Evolutionary conservation across 2,113 vertebrate genomes (phyloP).

Genomic region (Bungarus multicinctus): DNA sequence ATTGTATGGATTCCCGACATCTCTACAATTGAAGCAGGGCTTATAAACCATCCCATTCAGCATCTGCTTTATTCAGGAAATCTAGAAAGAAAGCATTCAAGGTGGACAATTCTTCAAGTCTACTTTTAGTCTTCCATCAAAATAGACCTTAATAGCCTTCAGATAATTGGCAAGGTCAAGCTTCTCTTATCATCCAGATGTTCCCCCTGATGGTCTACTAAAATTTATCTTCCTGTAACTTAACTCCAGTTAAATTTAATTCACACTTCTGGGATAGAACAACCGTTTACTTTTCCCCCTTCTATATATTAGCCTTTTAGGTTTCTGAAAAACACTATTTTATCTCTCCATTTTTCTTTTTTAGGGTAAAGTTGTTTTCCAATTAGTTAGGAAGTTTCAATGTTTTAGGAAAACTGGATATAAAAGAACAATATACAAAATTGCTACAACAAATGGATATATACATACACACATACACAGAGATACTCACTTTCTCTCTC

Average conservation of each 20-base stretch:
- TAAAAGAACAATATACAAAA: neutral
- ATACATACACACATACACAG: neutral
- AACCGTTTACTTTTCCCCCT: neutral
- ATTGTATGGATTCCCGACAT: neutral
- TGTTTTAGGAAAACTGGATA: neutral
- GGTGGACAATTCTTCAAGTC: neutral
- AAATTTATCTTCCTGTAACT: neutral
- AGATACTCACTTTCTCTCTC: neutral
- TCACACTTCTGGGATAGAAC: neutral
- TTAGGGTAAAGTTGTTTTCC: neutral
- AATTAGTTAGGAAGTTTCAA: neutral
- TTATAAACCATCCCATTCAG: too few species aligned
- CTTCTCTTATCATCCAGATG: neutral
- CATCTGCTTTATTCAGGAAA: neutral
- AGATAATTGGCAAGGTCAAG: neutral
- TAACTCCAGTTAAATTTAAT: neutral
- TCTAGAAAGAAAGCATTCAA: neutral
- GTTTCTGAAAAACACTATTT: neutral
- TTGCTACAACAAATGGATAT: neutral
- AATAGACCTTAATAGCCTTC: neutral
- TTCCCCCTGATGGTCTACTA: neutral
- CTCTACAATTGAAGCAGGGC: neutral
- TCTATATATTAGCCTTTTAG: neutral
- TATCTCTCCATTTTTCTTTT: neutral
- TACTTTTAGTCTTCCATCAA: neutral